These are phyloP conservation scores for Lepidostoma basale DNA, from an alignment of 1,140 invertebrate genomes.

Conservation along the genomic window DNA sequence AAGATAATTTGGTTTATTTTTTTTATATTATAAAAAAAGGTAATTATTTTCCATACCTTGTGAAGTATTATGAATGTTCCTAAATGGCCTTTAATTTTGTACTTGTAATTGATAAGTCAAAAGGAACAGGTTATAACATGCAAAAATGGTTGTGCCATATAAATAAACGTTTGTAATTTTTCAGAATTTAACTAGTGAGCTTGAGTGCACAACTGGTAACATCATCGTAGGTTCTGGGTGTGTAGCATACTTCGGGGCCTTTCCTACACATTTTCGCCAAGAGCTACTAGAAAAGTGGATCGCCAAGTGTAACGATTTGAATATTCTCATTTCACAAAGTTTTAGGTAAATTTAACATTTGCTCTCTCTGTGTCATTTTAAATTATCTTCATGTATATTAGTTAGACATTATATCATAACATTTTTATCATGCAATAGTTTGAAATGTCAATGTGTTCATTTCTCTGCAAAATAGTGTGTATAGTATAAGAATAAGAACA, in stretches of 20 bases:
- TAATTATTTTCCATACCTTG: too few relatives aligned
- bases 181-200: constrained; percentile 58
- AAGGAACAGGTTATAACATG: not conserved
- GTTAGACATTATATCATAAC: too few relatives aligned
- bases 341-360: constrained; percentile 61
- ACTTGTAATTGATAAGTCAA: not conserved
- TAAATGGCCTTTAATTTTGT: too few relatives aligned
- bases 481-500: too few relatives aligned
- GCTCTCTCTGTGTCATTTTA: not conserved
- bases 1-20: too few relatives aligned
- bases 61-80: too few relatives aligned
- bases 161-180: not conserved
- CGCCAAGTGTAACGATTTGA: constrained; percentile 61
- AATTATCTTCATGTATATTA: not conserved
- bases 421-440: too few relatives aligned
- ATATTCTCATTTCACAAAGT: constrained; percentile 73
- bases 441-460: too few relatives aligned
- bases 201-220: constrained; percentile 77
- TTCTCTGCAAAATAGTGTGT: too few relatives aligned
- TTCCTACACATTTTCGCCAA: constrained; percentile 76
- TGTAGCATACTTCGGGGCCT: constrained; percentile 88
- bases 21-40: too few relatives aligned
- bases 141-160: not conserved
- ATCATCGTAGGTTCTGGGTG: constrained; percentile 83
- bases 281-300: constrained; percentile 75